Evolutionary conservation across 2,888 invertebrate genomes (phyloP).

Genomic region (Pardosa pseudoannulata): DNA sequence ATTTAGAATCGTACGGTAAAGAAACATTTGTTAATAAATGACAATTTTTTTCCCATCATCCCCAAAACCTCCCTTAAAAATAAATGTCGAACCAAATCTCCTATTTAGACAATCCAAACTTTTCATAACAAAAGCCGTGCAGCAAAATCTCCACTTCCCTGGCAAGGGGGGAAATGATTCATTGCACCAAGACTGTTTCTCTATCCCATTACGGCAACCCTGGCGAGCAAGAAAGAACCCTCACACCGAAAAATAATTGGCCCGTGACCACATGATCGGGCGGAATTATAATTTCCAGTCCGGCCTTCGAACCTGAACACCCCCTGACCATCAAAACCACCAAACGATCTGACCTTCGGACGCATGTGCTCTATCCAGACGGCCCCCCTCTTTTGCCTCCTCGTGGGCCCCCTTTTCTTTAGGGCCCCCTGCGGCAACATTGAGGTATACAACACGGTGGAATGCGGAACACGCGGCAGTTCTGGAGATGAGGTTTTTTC

Average conservation of each 20-base stretch:
- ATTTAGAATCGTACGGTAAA: too few species aligned
- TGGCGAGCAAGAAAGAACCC: background rate
- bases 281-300: constrained; percentile 59
- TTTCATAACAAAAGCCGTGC: too few species aligned
- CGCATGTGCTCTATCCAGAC: constrained; percentile 58
- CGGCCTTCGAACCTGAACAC: constrained; percentile 42
- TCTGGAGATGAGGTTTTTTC: constrained; percentile 11
- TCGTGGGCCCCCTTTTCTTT: constrained; percentile 9
- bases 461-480: constrained; percentile 69
- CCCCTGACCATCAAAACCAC: constrained; percentile 58
- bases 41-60: too few species aligned
- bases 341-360: constrained; percentile 70
- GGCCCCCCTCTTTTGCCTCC: constrained; percentile 30
- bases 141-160: background rate
- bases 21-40: too few species aligned
- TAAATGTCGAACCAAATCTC: too few species aligned
- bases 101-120: too few species aligned
- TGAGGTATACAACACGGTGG: constrained; percentile 67
- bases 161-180: background rate
- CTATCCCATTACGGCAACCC: constrained; percentile 30
- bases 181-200: background rate
- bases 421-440: constrained; percentile 44
- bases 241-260: constrained; percentile 50
- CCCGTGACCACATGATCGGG: constrained; percentile 62
- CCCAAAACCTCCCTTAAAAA: too few species aligned